phyloP scores from a whole-genome alignment of 2,113 vertebrate genomes.

The Thymallus thymallus region DNA sequence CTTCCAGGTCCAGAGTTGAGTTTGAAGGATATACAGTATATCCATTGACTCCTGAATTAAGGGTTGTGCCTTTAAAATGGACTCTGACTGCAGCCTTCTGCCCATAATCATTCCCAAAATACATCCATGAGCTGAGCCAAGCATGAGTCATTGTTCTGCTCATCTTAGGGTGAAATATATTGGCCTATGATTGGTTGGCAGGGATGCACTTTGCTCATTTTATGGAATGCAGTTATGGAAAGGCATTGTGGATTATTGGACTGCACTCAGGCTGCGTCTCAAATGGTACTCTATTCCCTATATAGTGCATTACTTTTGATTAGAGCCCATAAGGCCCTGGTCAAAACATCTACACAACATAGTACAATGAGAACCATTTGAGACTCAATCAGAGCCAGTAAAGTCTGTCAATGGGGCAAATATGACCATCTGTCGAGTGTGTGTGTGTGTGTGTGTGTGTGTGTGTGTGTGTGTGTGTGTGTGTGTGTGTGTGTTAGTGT shows the following conservation, averaged over 20 bases:
- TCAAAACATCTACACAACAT: too few relatives aligned
- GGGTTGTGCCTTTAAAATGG: conserved; percentile 8
- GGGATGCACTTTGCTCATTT: conserved; percentile 46
- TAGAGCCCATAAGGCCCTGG: too few relatives aligned
- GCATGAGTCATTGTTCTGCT: conserved; percentile 33
- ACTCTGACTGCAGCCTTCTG: conserved; percentile 8
- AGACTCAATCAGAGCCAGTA: conserved; percentile 2
- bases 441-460: too few relatives aligned
- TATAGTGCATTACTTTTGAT: too few relatives aligned
- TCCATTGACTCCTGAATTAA: too few relatives aligned
- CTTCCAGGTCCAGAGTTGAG: too few relatives aligned
- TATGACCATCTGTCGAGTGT: conserved; percentile 43
- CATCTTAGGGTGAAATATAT: conserved; percentile 44
- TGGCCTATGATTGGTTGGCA: conserved; percentile 41
- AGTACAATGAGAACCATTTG: too few relatives aligned
- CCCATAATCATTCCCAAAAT: conserved; percentile 15
- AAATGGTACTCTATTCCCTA: too few relatives aligned
- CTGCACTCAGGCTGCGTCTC: conserved; percentile 39
- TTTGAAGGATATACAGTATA: too few relatives aligned
- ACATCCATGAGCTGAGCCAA: conserved; percentile 8
- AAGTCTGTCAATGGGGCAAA: conserved; percentile 44
- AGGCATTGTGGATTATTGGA: conserved; percentile 46
- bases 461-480: too few relatives aligned
- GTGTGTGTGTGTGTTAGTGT: too few relatives aligned
- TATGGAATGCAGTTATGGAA: conserved; percentile 49